Evolutionary conservation across 30 jellyfish, hydroid and myxozoan species (phyloP), one percentile per base, ranked within the genome.

Genomic region (Aurelia aurita): DNA sequence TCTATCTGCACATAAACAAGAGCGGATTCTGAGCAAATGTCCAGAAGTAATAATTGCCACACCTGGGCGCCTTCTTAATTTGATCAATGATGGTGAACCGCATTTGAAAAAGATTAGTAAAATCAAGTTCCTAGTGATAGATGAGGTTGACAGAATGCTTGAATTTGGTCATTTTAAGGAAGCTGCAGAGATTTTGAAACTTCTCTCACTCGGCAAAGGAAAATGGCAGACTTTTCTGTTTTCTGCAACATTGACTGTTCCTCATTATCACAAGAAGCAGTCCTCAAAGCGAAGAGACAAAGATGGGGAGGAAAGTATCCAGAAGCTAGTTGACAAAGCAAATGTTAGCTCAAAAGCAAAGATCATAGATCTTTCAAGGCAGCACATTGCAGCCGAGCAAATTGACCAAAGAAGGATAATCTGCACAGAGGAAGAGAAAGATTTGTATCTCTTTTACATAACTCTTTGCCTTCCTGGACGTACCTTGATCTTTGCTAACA

Each of bases 61-160:
- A 22, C 99, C 99, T 3, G 99, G 99, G n/a, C 92, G 99, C 27
- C 84, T 95, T 18, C 85, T 82, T 23, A 85, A 76, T 39, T 61
- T 82, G 29, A 72, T 89, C 34, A 85, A 59, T 3, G 92, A 90
- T 55, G 96, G 95, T 19, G 89, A 78, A 11, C 86, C 68, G 23
- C 95, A 83, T 61, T 69, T 94, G 78, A 64, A 66, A 27, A 79
- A 86, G 72, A 46, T 92, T 21, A 72, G 65, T 53, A 53, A 71
- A 14, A 34, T 95, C 7, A 78, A 80, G 71, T 91, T 89, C 60
- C 65, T 95, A 15, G 99, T 95, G 39, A 78, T 95, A 44, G 99
- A 95, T 86, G 99, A 95, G 67, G 97, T 93, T 14, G 99, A 95
- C 77, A 72, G 99, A 58, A 95, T 95, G 99, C 91, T 90, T 21